Base-by-base conservation (phyloP, 2,888 invertebrate genomes). In the Drosophila siamana region DNA sequence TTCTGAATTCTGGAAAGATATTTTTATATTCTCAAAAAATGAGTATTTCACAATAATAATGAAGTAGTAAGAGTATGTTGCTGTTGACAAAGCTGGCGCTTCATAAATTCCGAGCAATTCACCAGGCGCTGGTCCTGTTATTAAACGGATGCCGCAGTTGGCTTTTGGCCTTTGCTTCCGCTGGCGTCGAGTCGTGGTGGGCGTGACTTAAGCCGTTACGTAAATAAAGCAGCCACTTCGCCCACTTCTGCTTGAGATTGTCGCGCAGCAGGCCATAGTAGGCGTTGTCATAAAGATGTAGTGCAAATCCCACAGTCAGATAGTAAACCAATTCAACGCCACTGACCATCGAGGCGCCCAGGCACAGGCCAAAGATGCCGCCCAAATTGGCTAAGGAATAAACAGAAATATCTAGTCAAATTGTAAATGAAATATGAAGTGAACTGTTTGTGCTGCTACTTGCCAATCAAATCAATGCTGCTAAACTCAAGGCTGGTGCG, bases 341-440 rank as follows among this genome's bases (percentile, higher is more conserved):
- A 74, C 93, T 93, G 44, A 93, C 86, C 66, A 93, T 80, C 0
- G 93, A 93, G 4, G 92, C 92, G 4, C 93, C 93, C 65, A 93
- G 69, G 65, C 93, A 93, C 1, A 93, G 90, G 2, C 93, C 93
- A 51, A 93, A 92, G 64, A 93, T 91, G 22, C 93, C 93, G 7
- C 93, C 93, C 71, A 93, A 92, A 41, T 92, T 92, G 7, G 93
- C 93, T 93, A 61, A 0, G 6, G 11, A 2, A 8, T 6, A 22
- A 4, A n/a, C 11, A 33, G 4, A 33, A 48, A 8, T 26, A 26
- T 30, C 24, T 4, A 3, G 2, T 11, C 7, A 11, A 0, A 57
- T n/a, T 1, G 13, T 4, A 19, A 28, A 6, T 1, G 13, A 6
- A 7, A n/a, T 38, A 41, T 19, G 6, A 1, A 2, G 15, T n/a